Base-by-base conservation (phyloP, 2,888 invertebrate species). In the Drosophila neonasuta region DNA sequence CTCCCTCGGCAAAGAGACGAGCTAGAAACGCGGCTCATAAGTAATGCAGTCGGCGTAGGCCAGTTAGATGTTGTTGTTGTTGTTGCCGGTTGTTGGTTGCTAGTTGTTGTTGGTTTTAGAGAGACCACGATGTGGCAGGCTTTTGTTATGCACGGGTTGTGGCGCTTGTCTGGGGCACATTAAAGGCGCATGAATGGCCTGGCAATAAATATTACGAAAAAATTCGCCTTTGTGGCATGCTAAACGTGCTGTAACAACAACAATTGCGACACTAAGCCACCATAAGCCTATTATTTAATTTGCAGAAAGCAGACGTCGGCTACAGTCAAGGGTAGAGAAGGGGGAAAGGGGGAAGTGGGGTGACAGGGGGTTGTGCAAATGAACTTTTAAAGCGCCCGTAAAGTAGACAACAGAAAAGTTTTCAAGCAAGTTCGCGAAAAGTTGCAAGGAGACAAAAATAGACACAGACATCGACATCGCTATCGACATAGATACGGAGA, bases 211-310 rank as follows among this genome's bases (percentile, higher is more conserved):
- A 81, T 86, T 83, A 80, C 68, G 64, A 74, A 74, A 78, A 80
- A 77, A 77, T 83, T 83, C 74, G 86, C 84, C 83, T 86, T 80
- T 83, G 78, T 81, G 81, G 83, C 86, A 81, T 86, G 86, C 81
- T 86, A 81, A 81, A 72, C 80, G 80, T 69, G 81, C 66, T 67
- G 60, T 55, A 60, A 39, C 73, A 67, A 60, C 72, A 78, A 73
- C 77, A 77, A 71, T 71, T 85, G 80, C 74, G 73, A 85, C 82
- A 81, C 77, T 85, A 84, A 87, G 83, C 83, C 73, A 71, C 80
- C 85, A 72, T 69, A 87, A 87, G 80, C 86, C 87, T 83, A 85
- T 86, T 87, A 84, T 79, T 75, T 87, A 86, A 84, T 87, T 86
- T 84, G 76, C 71, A 50, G 39, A 58, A 54, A 42, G 51, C 70